A percentile compares a stretch with the other conserved stretches of the same genome.
Evolutionary conservation across 2,113 vertebrate genomes (phyloP).

Genomic region (Daubentonia madagascariensis): DNA sequence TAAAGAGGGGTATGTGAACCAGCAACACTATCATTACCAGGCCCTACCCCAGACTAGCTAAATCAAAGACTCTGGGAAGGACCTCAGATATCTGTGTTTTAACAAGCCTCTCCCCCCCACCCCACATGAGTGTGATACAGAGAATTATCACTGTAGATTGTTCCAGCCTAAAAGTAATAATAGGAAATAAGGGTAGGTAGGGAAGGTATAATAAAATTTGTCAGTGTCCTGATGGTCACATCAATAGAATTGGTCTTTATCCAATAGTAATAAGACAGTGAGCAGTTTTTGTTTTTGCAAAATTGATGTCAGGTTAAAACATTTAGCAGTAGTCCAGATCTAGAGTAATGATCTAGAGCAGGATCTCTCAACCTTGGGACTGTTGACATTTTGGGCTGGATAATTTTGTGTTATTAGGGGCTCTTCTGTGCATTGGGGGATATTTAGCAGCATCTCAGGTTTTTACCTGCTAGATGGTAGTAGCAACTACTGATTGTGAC

Average conservation of each 20-base stretch:
- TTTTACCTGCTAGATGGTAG: neutral
- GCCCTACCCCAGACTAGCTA: neutral
- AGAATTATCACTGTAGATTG: neutral
- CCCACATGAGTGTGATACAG: neutral
- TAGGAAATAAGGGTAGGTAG: neutral
- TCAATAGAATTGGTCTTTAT: neutral
- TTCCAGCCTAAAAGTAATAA: neutral
- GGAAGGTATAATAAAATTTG: neutral
- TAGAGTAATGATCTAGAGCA: neutral
- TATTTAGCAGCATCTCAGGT: neutral
- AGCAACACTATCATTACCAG: neutral
- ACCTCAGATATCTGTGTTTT: neutral
- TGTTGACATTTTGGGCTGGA: neutral
- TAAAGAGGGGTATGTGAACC: neutral
- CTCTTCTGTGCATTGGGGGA: neutral
- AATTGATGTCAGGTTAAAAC: neutral
- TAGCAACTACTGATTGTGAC: neutral
- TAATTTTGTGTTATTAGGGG: neutral
- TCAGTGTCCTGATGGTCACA: neutral
- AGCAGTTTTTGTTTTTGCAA: neutral
- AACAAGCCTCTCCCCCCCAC: neutral
- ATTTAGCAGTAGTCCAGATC: neutral
- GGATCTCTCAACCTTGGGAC: neutral
- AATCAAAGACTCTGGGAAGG: neutral
- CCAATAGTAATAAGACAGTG: neutral